phyloP scores from a whole-genome alignment of 2,888 invertebrate genomes.

The Pterobdella sp. region DNA sequence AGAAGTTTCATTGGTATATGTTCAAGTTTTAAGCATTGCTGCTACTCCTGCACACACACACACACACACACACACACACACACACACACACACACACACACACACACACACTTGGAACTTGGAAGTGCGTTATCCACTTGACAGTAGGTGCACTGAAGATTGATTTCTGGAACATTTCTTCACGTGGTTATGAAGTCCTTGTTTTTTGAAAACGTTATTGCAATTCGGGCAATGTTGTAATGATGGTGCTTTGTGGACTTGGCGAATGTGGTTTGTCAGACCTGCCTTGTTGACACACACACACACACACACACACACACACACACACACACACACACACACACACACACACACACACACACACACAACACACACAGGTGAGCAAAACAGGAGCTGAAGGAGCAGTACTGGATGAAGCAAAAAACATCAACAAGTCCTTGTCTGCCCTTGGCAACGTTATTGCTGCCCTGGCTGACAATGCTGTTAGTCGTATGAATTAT shows the following conservation, averaged over 20 bases:
- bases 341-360: background rate
- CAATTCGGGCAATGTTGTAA: too few species aligned
- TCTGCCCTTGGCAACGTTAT: conserved; percentile 99
- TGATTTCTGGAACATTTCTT: too few species aligned
- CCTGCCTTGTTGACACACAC: too few species aligned
- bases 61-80: background rate
- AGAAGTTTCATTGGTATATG: too few species aligned
- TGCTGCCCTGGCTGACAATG: conserved; percentile 95
- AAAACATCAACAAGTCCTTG: conserved; percentile 98
- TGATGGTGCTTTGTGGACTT: too few species aligned
- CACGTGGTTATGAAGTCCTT: too few species aligned
- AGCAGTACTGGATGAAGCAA: conserved; percentile 94
- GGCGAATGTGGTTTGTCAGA: too few species aligned
- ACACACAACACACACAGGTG: conserved; percentile 57
- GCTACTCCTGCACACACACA: background rate
- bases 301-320: conserved; percentile 1
- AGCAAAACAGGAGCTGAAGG: conserved; percentile 99
- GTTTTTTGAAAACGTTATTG: too few species aligned
- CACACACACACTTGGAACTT: conserved; percentile 5
- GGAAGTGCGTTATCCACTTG: too few species aligned
- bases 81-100: background rate
- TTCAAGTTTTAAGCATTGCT: too few species aligned
- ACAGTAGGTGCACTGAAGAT: too few species aligned
- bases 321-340: background rate
- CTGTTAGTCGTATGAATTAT: conserved; percentile 55